Percentiles rank a stretch among this genome's conserved stretches.
These are phyloP conservation scores for Buceros bicornis DNA, from an alignment of 2,797 vertebrate species.

Conservation along the genomic window DNA sequence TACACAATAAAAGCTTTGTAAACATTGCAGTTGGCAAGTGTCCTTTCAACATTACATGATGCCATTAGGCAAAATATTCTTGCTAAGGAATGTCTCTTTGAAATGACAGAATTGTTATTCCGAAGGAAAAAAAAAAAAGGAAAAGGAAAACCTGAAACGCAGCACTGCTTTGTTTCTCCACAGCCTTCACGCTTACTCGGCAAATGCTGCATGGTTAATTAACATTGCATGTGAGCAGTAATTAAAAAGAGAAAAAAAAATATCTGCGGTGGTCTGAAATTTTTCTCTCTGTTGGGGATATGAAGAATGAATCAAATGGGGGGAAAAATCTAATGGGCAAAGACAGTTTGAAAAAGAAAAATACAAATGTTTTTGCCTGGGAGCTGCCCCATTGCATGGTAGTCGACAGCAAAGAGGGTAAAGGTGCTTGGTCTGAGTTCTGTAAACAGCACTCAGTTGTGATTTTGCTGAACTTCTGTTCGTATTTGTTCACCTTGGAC, in stretches of 20 bases:
- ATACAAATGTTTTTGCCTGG: neutral
- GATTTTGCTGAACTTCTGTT: neutral
- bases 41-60: neutral
- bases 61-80: constrained; percentile 1
- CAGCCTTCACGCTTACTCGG: neutral
- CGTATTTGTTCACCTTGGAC: neutral
- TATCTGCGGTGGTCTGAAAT: neutral
- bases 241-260: neutral
- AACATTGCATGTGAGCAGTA: neutral
- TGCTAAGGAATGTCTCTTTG: neutral
- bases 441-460: rapidly evolving
- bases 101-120: neutral
- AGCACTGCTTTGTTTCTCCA: neutral
- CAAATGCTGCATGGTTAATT: neutral
- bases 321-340: neutral
- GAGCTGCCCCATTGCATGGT: neutral
- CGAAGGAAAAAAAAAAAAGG: neutral
- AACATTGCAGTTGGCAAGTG: neutral
- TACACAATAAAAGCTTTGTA: constrained; percentile 28
- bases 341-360: neutral
- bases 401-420: neutral
- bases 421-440: rapidly evolving
- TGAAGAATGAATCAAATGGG: neutral
- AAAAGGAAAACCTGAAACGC: neutral
- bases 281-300: neutral